Base-by-base conservation (phyloP, 2,113 vertebrate genomes). In the Empidonax traillii region DNA sequence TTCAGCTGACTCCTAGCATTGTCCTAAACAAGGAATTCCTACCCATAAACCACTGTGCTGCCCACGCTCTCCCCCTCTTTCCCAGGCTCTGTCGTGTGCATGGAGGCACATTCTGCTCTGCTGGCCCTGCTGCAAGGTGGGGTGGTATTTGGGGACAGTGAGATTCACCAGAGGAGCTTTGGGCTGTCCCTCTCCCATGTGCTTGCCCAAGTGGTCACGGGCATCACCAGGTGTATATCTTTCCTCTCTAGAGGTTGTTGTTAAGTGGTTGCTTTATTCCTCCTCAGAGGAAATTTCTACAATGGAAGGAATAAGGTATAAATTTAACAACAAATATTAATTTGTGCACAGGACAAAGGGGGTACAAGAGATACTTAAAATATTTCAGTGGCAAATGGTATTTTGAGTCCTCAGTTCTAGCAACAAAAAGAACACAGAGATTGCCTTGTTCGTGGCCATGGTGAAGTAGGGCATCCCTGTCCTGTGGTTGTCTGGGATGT, bases 1-100 rank as follows among this genome's bases (percentile, higher is more conserved):
- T 90, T 96, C 94, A 96, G 90, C 90, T 96, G 96, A 92, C 92
- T 96, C 75, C 10, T 23, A 61, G 76, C n/a, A 81, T 93, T 95
- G 92, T 96, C 94, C 92, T 89, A 82, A 96, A 87, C 73, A 58
- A 76, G 88, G 84, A 92, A 96, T 95, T 96, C 76, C 66, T 92
- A 33, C 80, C 76, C 88, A 41, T 41, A 82, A 96, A 74, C n/a
- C 69, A 4, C 58, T 14, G 65, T 56, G 83, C 92, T 95, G 88
- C 85, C 92, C 93, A 93, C 78, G 6, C 71, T 96, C 73, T 89
- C 82, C 51, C 47, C 3, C 14, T 86, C 15, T 41, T 95, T 95
- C 88, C 86, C 95, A 93, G 80, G 83, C 83, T 93, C 85, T 10
- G 56, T 35, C 12, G 24, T 56, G 72, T 90, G 56, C 4, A 0